Evolutionary conservation across 2,113 vertebrate species (phyloP).

Genomic region (Bos taurus): DNA sequence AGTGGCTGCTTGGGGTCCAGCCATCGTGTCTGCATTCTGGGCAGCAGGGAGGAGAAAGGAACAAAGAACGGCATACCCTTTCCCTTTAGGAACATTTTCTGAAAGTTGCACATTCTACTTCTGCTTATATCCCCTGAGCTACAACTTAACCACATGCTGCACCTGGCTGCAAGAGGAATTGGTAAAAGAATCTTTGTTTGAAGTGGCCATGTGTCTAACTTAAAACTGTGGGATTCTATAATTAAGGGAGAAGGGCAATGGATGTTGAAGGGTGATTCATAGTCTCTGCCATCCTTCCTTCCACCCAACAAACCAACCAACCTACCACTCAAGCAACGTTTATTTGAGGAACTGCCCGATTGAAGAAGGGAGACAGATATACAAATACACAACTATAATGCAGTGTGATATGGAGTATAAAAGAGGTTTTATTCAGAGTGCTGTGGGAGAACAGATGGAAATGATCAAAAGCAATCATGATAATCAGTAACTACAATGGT

Average conservation of each 20-base stretch:
- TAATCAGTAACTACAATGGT: slow-evolving; percentile 59
- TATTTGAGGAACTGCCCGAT: slow-evolving; percentile 49
- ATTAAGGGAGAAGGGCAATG: slow-evolving; percentile 29
- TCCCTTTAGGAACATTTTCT: slow-evolving; percentile 28
- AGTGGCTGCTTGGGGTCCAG: neutral
- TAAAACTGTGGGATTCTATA: slow-evolving; percentile 29
- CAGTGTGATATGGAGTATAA: slow-evolving; percentile 50
- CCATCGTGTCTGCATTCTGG: neutral
- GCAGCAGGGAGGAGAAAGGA: neutral
- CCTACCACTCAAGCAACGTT: neutral
- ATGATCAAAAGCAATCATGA: slow-evolving; percentile 62
- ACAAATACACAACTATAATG: slow-evolving; percentile 37
- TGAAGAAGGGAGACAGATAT: slow-evolving; percentile 57
- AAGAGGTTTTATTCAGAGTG: slow-evolving; percentile 58
- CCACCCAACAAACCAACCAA: neutral
- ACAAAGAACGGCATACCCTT: neutral
- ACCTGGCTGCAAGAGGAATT: neutral
- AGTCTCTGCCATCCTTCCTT: slow-evolving; percentile 18
- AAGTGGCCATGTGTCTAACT: neutral
- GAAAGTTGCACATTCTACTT: neutral
- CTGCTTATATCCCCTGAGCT: neutral
- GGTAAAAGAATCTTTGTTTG: slow-evolving; percentile 23
- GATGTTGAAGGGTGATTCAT: slow-evolving; percentile 22
- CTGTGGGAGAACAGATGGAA: slow-evolving; percentile 66
- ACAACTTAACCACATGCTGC: neutral